Evolutionary conservation across 2,888 invertebrate species (phyloP).

Genomic region (Zygaena filipendulae): DNA sequence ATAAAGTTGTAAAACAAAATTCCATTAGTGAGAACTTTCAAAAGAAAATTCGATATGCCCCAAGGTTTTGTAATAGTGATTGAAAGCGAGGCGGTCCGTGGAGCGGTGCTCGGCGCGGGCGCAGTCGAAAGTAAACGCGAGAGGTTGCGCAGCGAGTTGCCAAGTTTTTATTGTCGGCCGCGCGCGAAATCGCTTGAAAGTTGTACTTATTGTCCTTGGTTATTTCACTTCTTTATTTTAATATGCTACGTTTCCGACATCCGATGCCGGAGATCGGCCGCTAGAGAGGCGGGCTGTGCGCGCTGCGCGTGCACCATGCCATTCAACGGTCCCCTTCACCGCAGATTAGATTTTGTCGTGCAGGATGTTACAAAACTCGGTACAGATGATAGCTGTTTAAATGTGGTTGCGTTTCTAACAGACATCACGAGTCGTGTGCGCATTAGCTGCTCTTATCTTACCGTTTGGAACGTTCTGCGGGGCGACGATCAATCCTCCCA

Average conservation of each 20-base stretch:
- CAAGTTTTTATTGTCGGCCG: slow-evolving; percentile 66
- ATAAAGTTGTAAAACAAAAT: slow-evolving; percentile 23
- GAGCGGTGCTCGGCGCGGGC: slow-evolving; percentile 36
- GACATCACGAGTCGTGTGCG: too few relatives aligned
- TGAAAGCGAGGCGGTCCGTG: slow-evolving; percentile 51
- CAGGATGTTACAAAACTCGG: too few relatives aligned
- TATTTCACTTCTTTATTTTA: slow-evolving; percentile 66
- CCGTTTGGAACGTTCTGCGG: too few relatives aligned
- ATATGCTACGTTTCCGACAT: slow-evolving; percentile 61
- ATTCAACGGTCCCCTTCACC: slow-evolving; percentile 45
- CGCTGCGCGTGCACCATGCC: slow-evolving; percentile 35
- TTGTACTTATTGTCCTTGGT: slow-evolving; percentile 67
- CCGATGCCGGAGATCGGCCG: slow-evolving; percentile 47
- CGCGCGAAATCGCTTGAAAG: slow-evolving; percentile 69
- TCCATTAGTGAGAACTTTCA: slow-evolving; percentile 40
- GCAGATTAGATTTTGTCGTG: slow-evolving; percentile 23
- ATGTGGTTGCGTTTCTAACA: too few relatives aligned
- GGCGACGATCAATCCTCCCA: too few relatives aligned
- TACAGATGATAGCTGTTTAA: too few relatives aligned
- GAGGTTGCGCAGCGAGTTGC: slow-evolving; percentile 61
- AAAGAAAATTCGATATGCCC: slow-evolving; percentile 58
- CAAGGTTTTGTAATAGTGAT: slow-evolving; percentile 53
- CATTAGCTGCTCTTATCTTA: too few relatives aligned
- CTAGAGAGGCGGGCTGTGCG: slow-evolving; percentile 40
- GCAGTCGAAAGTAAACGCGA: slow-evolving; percentile 63